These are phyloP conservation scores for Dendrolimus punctatus DNA, from an alignment of 1,140 invertebrate genomes.

Conservation along the genomic window DNA sequence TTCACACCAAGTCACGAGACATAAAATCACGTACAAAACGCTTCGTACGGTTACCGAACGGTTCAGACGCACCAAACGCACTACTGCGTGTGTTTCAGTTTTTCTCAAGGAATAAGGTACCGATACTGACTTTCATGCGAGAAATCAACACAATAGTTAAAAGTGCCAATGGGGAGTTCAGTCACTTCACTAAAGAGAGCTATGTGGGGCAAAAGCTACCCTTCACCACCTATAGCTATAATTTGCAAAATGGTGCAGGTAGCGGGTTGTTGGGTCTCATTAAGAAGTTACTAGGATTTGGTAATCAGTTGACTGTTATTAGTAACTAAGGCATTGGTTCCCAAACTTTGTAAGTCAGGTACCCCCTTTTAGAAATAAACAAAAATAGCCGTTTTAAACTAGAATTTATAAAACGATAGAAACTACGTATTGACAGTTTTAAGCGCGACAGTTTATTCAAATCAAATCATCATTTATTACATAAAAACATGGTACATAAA, in stretches of 20 bases:
- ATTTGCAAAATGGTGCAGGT: constrained; percentile 28
- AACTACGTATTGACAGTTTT: too few species aligned
- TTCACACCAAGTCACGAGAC: too few species aligned
- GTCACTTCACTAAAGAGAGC: constrained; percentile 32
- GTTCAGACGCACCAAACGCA: too few species aligned
- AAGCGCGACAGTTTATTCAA: too few species aligned
- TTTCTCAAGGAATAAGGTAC: constrained; percentile 22
- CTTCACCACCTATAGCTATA: constrained; percentile 21
- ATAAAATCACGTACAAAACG: not conserved
- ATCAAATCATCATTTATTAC: too few species aligned
- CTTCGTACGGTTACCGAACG: not conserved
- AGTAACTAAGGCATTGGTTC: not conserved
- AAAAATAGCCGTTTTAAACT: too few species aligned
- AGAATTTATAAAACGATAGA: too few species aligned
- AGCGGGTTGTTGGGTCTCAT: constrained; percentile 22
- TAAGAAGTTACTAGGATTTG: constrained; percentile 35
- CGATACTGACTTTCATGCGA: constrained; percentile 34
- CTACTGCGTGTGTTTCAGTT: constrained; percentile 26
- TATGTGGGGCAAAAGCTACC: constrained; percentile 26
- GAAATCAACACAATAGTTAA: constrained; percentile 43
- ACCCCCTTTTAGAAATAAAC: too few species aligned
- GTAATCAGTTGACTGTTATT: constrained; percentile 25
- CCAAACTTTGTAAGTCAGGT: too few species aligned
- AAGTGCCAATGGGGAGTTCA: constrained; percentile 33
- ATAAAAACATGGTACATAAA: too few species aligned